phyloP scores from a whole-genome alignment of 1,140 invertebrate genomes.

The fruit fly (Drosophila melanogaster) region DNA sequence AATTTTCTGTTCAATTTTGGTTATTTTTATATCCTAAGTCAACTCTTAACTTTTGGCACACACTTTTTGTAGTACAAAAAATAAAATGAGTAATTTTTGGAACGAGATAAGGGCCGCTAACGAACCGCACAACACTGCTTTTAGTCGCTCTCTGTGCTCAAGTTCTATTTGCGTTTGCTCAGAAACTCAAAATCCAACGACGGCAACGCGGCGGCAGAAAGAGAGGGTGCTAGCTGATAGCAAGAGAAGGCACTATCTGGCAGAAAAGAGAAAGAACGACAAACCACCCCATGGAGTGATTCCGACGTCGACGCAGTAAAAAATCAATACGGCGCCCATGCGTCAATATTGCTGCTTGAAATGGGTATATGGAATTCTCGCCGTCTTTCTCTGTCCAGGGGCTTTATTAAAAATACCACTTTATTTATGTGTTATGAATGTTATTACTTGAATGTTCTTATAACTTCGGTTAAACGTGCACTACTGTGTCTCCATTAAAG shows the following conservation, averaged over 20 bases:
- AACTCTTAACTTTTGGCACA: constrained; percentile 9
- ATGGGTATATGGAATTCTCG: constrained; percentile 18
- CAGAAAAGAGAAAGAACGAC: constrained; percentile 31
- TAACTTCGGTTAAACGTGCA: background rate
- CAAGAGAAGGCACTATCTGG: constrained; percentile 26
- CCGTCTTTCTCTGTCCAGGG: background rate
- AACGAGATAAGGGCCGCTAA: constrained; percentile 8
- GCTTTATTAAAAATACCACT: background rate
- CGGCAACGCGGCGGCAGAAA: constrained; percentile 36
- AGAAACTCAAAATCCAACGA: constrained; percentile 60
- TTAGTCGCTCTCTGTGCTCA: constrained; percentile 52
- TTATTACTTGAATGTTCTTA: too few relatives aligned
- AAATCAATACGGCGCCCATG: constrained; percentile 84
- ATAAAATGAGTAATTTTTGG: constrained; percentile 2
- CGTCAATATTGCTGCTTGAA: constrained; percentile 65
- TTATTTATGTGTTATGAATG: background rate
- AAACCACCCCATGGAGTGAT: constrained; percentile 82
- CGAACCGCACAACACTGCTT: constrained; percentile 41
- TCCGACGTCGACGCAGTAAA: constrained; percentile 75
- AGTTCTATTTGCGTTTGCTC: constrained; percentile 81
- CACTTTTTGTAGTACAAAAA: constrained; percentile 1
- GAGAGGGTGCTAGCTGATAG: constrained; percentile 8
- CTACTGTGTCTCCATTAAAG: too few relatives aligned
- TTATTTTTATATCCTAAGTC: background rate
- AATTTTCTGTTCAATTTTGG: constrained; percentile 1